These are phyloP conservation scores for Ammodytes marinus DNA, from an alignment of 2,113 vertebrate genomes.

Conservation along the genomic window DNA sequence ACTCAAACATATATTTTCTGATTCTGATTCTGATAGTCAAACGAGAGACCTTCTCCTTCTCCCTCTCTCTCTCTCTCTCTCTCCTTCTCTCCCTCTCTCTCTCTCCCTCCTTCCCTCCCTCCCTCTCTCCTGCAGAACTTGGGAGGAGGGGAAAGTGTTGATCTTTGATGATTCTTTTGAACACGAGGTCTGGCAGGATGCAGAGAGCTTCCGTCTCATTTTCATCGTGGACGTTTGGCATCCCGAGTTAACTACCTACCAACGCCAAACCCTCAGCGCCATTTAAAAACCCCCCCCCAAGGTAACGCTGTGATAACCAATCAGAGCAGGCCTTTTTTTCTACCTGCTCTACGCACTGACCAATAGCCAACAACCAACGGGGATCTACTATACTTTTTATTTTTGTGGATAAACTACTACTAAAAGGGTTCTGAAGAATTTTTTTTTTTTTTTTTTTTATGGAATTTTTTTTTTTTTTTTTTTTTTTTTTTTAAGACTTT, in stretches of 20 bases:
- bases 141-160: conserved; percentile 78
- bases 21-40: too few species aligned
- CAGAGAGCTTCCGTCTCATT: conserved; percentile 72
- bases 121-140: conserved; percentile 50
- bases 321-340: too few species aligned
- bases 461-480: too few species aligned
- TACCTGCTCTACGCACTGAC: background rate
- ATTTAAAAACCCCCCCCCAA: conserved; percentile 47
- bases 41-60: too few species aligned
- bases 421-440: too few species aligned
- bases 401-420: conserved; percentile 50
- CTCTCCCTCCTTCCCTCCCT: too few species aligned
- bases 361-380: background rate
- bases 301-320: too few species aligned
- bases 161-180: conserved; percentile 83
- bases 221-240: conserved; percentile 83
- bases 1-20: too few species aligned
- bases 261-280: conserved; percentile 73
- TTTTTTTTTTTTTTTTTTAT: too few species aligned
- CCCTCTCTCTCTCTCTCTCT: too few species aligned
- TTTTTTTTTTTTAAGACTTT: too few species aligned
- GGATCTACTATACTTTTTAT: background rate
- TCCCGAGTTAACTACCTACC: conserved; percentile 69
- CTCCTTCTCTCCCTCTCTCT: too few species aligned
- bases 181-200: conserved; percentile 81